A percentile compares a stretch with the other conserved stretches of the same genome.
phyloP scores from a whole-genome alignment of 2,797 vertebrate species.

The Aulostomus chinensis region DNA sequence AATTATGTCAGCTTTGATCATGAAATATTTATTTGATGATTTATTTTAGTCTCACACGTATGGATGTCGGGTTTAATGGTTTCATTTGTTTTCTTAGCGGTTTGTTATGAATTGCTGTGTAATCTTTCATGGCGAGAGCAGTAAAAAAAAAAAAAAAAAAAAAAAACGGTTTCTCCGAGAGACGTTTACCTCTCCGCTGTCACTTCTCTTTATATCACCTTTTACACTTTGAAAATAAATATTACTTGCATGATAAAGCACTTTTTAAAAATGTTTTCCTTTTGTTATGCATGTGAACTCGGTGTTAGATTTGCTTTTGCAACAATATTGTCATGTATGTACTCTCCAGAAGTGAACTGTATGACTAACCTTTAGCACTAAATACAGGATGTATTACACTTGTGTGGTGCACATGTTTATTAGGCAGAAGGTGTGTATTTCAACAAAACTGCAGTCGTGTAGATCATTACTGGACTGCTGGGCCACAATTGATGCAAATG shows the following conservation, averaged over 20 bases:
- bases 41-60: slow-evolving; percentile 23
- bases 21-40: slow-evolving; percentile 55
- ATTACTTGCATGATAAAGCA: slow-evolving; percentile 70
- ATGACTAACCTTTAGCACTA: background rate
- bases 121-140: slow-evolving; percentile 20
- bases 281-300: too few species aligned
- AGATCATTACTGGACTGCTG: too few species aligned
- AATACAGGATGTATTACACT: background rate
- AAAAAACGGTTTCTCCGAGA: slow-evolving; percentile 21
- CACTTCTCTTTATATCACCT: slow-evolving; percentile 48
- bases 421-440: too few species aligned
- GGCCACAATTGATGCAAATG: too few species aligned
- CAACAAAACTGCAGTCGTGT: too few species aligned
- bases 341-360: background rate
- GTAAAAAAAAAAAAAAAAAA: too few species aligned
- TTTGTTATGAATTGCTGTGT: slow-evolving; percentile 28
- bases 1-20: slow-evolving; percentile 21
- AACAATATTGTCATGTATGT: too few species aligned
- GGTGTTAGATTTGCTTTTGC: too few species aligned
- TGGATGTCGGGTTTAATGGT: slow-evolving; percentile 11
- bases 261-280: slow-evolving; percentile 21
- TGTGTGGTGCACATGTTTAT: too few species aligned
- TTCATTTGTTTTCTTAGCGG: slow-evolving; percentile 3
- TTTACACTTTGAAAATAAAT: slow-evolving; percentile 56
- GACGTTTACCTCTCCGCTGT: slow-evolving; percentile 30